A percentile compares a stretch with the other conserved stretches of the same genome.
phyloP scores from a whole-genome alignment of 2,797 vertebrate species.

The Tiaroga cobitis region DNA sequence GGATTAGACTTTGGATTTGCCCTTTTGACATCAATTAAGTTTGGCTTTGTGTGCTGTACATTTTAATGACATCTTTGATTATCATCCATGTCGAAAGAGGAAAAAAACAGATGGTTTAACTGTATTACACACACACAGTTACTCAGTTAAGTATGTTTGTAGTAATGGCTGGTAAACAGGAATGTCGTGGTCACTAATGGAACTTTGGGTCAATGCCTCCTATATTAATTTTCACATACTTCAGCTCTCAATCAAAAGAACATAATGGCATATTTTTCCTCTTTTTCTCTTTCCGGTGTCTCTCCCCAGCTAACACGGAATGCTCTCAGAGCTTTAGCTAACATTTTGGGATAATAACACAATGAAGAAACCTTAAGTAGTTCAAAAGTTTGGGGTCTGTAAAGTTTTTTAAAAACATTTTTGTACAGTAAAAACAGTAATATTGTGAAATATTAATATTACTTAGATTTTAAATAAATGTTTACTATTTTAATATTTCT shows the following conservation, averaged over 20 bases:
- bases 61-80: slow-evolving; percentile 39
- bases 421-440: neutral
- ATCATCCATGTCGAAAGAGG: neutral
- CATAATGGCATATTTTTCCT: neutral
- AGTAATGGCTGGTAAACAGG: slow-evolving; percentile 3
- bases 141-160: slow-evolving; percentile 17
- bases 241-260: slow-evolving; percentile 9
- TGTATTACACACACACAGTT: slow-evolving; percentile 8
- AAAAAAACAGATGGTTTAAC: slow-evolving; percentile 28
- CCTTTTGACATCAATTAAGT: slow-evolving; percentile 35
- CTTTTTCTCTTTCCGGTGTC: neutral
- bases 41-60: slow-evolving; percentile 36
- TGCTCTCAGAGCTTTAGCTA: neutral
- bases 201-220: slow-evolving; percentile 22
- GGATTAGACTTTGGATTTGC: slow-evolving; percentile 36
- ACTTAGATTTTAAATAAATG: no score
- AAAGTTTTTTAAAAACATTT: neutral
- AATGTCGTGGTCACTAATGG: slow-evolving; percentile 24
- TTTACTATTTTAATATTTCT: neutral
- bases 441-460: neutral
- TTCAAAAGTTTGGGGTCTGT: neutral
- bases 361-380: neutral
- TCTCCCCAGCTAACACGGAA: neutral
- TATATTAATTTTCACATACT: slow-evolving; percentile 20
- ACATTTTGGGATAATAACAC: neutral